Base-by-base conservation (phyloP, 1,140 invertebrate species). In the Onthophagus taurus region DNA sequence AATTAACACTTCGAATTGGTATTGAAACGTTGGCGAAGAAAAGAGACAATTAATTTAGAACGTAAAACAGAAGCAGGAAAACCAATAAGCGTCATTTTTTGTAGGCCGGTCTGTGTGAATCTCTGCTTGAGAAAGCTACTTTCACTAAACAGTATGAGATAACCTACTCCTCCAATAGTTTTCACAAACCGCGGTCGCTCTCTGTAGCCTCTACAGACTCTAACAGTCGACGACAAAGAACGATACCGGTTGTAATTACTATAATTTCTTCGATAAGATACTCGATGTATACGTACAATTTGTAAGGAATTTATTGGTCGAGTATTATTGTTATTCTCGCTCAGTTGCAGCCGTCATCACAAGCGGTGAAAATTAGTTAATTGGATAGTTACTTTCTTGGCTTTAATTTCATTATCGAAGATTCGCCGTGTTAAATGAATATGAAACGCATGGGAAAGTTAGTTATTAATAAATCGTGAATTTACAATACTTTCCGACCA, bases 101-200 rank as follows among this genome's bases (percentile, higher is more conserved):
- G 23, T 26, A 4, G 6, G 21, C 29, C 16, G 12, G 11, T 5
- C 21, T 41, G 38, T 29, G 38, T 41, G 38, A 41, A 41, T 41
- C 38, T 30, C 29, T 20, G 14, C 21, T 29, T 30, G 38, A 29
- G 38, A 41, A 41, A 41, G 38, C 38, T 29, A 41, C 38, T 41
- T 41, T 41, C 38, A 41, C 38, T 41, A 18, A 2, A 16, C 38
- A 18, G n/a, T 37, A 11, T 37, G 20, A 37, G 35, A 37, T 37
- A 37, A 37, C 19, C 35, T 37, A 7, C 23, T 26, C 23, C 23
- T 26, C n/a, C n/a, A n/a, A 26, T 26, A 26, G 6, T 26, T 26
- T 26, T n/a, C 23, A 26, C 23, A n/a, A n/a, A 7, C 6, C 23
- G 23, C 23, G 6, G n/a, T 26, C 6, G 23, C 6, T 26, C n/a